Base-by-base conservation (phyloP, 2,113 vertebrate genomes). In the Trogon melanurus region DNA sequence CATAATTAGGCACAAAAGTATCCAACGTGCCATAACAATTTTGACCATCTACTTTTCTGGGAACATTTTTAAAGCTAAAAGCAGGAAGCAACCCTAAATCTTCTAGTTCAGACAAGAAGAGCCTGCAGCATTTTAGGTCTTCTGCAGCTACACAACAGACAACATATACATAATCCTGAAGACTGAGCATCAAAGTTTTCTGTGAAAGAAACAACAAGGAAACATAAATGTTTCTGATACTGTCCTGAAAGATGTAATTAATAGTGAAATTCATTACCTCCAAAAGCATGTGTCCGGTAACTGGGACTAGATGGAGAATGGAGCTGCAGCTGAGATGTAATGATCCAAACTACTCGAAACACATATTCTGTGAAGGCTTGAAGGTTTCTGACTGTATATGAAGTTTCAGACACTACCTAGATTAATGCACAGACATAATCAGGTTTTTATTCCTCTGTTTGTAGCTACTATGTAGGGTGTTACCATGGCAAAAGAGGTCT, bases 311-410 rank as follows among this genome's bases (percentile, higher is more conserved):
- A 48, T 1, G 94, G 85, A 50, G 98, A 98, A 79, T 73, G 84
- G 38, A 97, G 95, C 21, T 98, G 97, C 58, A 98, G 83, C 69
- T 97, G 97, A 76, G 97, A 97, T 4, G 97, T 98, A 79, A 98
- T 79, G 54, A 98, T 97, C 98, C 98, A 98, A 81, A 97, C 94
- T 17, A 98, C 96, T 94, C 96, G 95, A 90, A 98, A 98, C 38
- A 96, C 41, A 0, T 98, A 98, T 30, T 97, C 97, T 5, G 97
- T 98, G 94, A 98, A 98, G 27, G 98, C 97, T 48, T 98, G 97
- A 69, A 98, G 97, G 26, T 96, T 60, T 82, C 83, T 70, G 10
- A 98, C 82, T 2, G 92, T 95, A 5, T 97, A 98, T 5, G 92
- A 96, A 16, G 92, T 82, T 79, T 89, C 97, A 89, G 98, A 97